Percentiles rank a stretch among this genome's conserved stretches.
Conservation (phyloP, 2,797 vertebrate species). For the Heliangelus exortis region DNA sequence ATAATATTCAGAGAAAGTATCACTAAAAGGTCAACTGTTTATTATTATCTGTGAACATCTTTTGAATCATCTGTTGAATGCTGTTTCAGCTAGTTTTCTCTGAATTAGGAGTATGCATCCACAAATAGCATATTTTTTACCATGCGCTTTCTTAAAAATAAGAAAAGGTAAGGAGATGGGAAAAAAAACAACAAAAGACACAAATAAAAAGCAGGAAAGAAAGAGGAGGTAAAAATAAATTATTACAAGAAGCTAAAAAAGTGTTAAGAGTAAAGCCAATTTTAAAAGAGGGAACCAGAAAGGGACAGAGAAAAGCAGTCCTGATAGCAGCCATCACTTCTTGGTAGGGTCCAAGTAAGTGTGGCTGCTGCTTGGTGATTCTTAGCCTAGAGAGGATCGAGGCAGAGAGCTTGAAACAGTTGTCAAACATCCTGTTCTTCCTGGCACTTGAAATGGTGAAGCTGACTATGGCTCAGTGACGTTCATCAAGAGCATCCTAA, state of each 20-base stretch:
- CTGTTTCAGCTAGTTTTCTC: background rate
- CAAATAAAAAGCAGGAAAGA: too few species aligned
- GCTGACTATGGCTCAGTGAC: background rate
- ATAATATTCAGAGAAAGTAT: background rate
- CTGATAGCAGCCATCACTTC: background rate
- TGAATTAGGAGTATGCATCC: background rate
- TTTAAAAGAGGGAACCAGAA: background rate
- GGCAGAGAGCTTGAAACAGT: background rate
- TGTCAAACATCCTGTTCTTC: background rate
- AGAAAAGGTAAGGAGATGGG: too few species aligned
- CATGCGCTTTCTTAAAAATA: background rate
- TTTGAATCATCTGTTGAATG: background rate
- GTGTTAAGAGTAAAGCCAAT: background rate
- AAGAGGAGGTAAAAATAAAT: background rate
- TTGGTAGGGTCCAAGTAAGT: background rate
- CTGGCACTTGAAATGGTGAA: background rate
- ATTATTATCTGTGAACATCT: background rate
- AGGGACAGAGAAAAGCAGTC: background rate
- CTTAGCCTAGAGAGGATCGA: background rate
- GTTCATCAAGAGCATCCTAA: background rate
- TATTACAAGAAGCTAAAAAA: background rate
- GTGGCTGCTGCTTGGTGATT: background rate
- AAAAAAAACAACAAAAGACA: too few species aligned
- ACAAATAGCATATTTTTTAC: background rate
- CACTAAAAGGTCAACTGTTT: background rate